Evolutionary conservation across 2,888 invertebrate genomes (phyloP), one percentile per base, ranked within the genome.

Genomic region (Trissolcus brochymenae): DNA sequence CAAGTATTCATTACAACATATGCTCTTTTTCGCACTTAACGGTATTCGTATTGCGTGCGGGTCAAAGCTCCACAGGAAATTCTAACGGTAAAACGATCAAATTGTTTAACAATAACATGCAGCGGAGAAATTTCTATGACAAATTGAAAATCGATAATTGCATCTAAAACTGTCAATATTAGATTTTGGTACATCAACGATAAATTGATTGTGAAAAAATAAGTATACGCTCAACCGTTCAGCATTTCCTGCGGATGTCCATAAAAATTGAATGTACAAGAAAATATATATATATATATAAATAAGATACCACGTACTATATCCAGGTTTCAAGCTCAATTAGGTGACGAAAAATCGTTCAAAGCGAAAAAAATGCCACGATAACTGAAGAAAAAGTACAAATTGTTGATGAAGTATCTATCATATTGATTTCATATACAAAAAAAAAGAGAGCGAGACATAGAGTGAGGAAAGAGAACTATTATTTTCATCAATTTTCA

Each of bases 331-430:
- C 79, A 84, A 86, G 84, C 84, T 86, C 86, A 84, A 84, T 82
- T 83, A 82, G 80, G 81, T 82, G 79, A 81, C 76, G 79, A 76
- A 81, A 81, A 71, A 75, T 67, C 74, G 76, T 76, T 70, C 76
- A 78, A 65, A 79, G 75, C 76, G 81, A 81, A 78, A 82, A 85
- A 85, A 87, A 87, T 85, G 87, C 87, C 89, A 88, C 87, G 87
- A 87, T 84, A 78, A 86, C 83, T 86, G 85, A 80, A 76, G 85
- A 86, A 84, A 87, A 88, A 89, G 89, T 89, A 89, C 89, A 89
- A 89, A 89, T 88, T 87, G 87, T 85, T 85, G 82, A 84, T 81
- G 76, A 72, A 78, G 75, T 62, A 53, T 77, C 70, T 76, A 78
- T 78, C 74, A 81, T 86, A 87, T 86, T 83, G 84, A 85, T 86